These are phyloP conservation scores for Agrypnus murinus DNA, from an alignment of 2,888 invertebrate genomes.

Conservation along the genomic window DNA sequence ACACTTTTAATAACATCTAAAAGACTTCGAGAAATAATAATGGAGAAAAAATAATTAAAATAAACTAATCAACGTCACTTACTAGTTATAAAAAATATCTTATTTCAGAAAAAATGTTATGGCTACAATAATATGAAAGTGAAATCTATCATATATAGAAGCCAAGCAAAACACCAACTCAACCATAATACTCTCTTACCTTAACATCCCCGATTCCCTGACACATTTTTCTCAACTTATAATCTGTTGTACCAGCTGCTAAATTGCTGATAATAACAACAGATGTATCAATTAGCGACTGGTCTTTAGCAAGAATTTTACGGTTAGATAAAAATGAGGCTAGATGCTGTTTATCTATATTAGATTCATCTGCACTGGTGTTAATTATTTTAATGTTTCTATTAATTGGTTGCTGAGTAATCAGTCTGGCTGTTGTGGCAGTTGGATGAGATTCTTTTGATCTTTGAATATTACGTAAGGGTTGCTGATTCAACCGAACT, in stretches of 20 bases:
- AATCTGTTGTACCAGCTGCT: conserved; percentile 71
- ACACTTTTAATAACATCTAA: no score
- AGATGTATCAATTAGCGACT: conserved; percentile 66
- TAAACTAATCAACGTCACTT: no score
- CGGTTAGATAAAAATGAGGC: conserved; percentile 61
- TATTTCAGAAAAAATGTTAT: no score
- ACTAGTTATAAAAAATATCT: no score
- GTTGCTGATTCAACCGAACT: neutral
- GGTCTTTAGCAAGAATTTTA: conserved; percentile 61
- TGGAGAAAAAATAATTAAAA: no score
- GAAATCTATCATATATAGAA: no score
- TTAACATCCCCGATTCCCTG: conserved; percentile 72
- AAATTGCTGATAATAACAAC: conserved; percentile 72
- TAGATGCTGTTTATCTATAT: conserved; percentile 54
- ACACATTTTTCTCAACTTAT: conserved; percentile 72
- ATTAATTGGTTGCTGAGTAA: conserved; percentile 65
- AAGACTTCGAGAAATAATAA: no score
- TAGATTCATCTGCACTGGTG: conserved; percentile 39
- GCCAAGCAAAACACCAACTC: conserved; percentile 2
- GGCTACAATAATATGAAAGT: no score
- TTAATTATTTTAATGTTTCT: conserved; percentile 34
- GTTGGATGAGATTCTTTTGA: neutral
- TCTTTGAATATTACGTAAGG: neutral
- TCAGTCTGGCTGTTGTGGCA: conserved; percentile 60
- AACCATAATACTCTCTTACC: conserved; percentile 65